A percentile compares a stretch with the other conserved stretches of the same genome.
phyloP scores from a whole-genome alignment of 2,888 invertebrate genomes.

The Troglohyphantes excavatus region DNA sequence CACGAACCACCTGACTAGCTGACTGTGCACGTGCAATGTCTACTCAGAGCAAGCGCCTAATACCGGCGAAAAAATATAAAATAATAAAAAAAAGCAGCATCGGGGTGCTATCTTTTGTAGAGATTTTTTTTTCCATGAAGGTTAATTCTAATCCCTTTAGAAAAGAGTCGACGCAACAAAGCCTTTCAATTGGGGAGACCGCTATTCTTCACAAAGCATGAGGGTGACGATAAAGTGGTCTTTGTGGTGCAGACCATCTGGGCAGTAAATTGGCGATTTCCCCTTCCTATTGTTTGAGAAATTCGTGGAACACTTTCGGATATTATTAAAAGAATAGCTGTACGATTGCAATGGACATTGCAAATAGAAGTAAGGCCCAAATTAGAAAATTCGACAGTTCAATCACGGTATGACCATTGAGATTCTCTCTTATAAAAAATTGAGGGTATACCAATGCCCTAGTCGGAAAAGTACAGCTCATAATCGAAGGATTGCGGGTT shows the following conservation, averaged over 20 bases:
- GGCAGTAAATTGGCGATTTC: background rate
- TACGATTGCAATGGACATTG: no score
- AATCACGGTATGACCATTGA: no score
- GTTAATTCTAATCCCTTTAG: conserved; percentile 20
- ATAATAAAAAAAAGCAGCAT: conserved; percentile 4
- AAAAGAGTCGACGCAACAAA: conserved; percentile 3
- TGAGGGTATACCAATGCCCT: no score
- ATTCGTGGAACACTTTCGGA: background rate
- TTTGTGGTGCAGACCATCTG: conserved; percentile 34
- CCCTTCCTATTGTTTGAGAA: background rate
- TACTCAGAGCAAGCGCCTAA: background rate
- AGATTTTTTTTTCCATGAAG: background rate
- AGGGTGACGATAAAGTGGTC: background rate
- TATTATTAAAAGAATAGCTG: no score
- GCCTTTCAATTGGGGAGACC: background rate
- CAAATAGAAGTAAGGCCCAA: no score
- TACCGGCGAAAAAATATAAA: background rate
- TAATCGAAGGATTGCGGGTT: no score
- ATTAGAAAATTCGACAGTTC: no score
- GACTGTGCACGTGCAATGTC: conserved; percentile 16
- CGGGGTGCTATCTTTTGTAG: background rate
- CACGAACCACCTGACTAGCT: background rate
- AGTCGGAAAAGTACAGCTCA: no score
- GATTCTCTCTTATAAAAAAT: no score
- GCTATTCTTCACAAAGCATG: background rate